These are phyloP conservation scores for Drosophila mimetica DNA, from an alignment of 2,888 invertebrate species.

Conservation along the genomic window DNA sequence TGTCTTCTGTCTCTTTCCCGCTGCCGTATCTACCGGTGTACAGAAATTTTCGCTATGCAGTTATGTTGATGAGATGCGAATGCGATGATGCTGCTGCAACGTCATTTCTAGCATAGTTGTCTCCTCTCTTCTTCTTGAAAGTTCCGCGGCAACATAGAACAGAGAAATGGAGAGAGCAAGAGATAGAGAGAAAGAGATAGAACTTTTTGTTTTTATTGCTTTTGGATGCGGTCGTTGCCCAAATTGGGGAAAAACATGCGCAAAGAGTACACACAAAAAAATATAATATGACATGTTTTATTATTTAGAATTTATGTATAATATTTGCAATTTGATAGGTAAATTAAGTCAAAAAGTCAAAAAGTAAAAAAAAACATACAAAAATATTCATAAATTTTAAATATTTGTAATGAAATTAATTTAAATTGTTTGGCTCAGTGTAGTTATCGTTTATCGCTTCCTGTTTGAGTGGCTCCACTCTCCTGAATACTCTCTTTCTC, in stretches of 20 bases:
- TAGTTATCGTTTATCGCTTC: conserved; percentile 65
- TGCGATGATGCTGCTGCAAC: conserved; percentile 27
- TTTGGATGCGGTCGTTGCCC: conserved; percentile 52
- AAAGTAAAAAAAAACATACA: background rate
- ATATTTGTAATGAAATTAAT: background rate
- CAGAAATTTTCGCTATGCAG: conserved; percentile 43
- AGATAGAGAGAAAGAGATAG: background rate
- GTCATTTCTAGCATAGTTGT: conserved; percentile 40
- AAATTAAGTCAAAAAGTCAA: background rate
- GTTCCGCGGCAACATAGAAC: conserved; percentile 50
- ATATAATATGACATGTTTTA: background rate
- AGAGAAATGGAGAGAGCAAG: conserved; percentile 5
- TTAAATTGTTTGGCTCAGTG: background rate
- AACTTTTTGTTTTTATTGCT: conserved; percentile 30
- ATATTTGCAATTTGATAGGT: background rate
- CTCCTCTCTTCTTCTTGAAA: conserved; percentile 50
- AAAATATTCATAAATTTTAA: background rate
- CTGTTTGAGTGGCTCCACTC: conserved; percentile 43
- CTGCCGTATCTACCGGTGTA: conserved; percentile 30
- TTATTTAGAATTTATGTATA: background rate
- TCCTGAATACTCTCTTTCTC: conserved; percentile 34
- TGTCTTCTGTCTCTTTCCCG: conserved; percentile 34
- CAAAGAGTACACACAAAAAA: conserved; percentile 22
- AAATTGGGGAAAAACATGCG: conserved; percentile 67
- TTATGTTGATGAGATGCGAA: conserved; percentile 37